phyloP scores from a whole-genome alignment of 1,140 invertebrate genomes.

The Diplogasteroides magnus region DNA sequence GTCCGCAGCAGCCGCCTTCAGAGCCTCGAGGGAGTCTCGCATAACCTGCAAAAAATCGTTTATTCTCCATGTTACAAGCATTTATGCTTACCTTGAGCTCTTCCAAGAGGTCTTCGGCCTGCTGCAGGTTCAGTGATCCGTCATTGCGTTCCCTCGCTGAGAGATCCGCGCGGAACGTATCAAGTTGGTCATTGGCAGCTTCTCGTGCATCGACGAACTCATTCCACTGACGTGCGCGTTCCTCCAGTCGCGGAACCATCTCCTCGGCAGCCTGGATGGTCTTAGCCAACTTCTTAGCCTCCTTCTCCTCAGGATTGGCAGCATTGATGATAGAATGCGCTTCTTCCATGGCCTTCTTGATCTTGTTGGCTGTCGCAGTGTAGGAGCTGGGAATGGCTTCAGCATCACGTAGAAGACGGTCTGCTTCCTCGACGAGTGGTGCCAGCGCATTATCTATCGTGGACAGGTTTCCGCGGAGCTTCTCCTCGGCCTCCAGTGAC shows the following conservation, averaged over 20 bases:
- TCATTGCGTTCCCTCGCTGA: not conserved
- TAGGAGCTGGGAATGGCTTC: slow-evolving; percentile 36
- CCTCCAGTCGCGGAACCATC: slow-evolving; percentile 23
- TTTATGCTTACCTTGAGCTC: slow-evolving; percentile 8
- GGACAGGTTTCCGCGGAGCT: slow-evolving; percentile 1
- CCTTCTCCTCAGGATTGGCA: slow-evolving; percentile 19
- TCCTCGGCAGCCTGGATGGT: slow-evolving; percentile 24
- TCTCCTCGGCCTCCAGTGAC: slow-evolving; percentile 10
- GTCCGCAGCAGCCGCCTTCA: not conserved
- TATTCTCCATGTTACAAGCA: not conserved
- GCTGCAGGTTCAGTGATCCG: not conserved
- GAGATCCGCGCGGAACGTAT: slow-evolving; percentile 8
- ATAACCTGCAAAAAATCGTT: slow-evolving; percentile 1
- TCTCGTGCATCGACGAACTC: slow-evolving; percentile 32
- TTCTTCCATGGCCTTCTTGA: slow-evolving; percentile 8
- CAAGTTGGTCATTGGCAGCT: slow-evolving; percentile 16
- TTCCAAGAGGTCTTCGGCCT: slow-evolving; percentile 2
- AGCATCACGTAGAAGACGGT: slow-evolving; percentile 30
- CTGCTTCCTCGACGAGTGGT: slow-evolving; percentile 32
- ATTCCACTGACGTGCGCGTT: slow-evolving; percentile 28
- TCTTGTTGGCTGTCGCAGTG: slow-evolving; percentile 9
- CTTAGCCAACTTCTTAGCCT: slow-evolving; percentile 15
- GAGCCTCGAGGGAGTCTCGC: not conserved
- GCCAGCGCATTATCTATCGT: slow-evolving; percentile 19
- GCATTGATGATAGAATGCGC: slow-evolving; percentile 20